A percentile compares a stretch with the other conserved stretches of the same genome.
Conservation (phyloP, 2,113 vertebrate species). For the Ochotona princeps region DNA sequence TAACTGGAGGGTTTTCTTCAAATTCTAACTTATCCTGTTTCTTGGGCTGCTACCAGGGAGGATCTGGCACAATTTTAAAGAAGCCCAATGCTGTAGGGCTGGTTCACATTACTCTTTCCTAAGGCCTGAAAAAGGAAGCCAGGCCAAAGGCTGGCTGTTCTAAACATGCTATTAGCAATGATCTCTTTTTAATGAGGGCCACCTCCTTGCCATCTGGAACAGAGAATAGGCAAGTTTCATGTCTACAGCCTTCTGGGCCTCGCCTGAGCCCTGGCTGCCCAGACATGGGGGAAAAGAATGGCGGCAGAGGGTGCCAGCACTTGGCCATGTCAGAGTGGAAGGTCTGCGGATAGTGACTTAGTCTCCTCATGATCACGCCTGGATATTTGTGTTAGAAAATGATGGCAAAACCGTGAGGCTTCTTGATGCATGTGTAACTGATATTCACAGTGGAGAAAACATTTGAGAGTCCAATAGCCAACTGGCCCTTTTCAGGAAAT, state of each 20-base stretch:
- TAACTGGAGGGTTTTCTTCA: background rate
- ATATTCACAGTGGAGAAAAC: conserved; percentile 63
- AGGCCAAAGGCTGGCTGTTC: conserved; percentile 43
- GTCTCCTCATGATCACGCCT: background rate
- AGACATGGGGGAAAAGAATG: background rate
- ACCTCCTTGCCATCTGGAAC: conserved; percentile 63
- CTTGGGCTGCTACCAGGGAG: background rate
- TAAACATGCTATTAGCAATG: conserved; percentile 64
- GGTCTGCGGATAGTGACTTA: background rate
- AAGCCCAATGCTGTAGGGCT: background rate
- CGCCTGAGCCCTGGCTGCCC: background rate
- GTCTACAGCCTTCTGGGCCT: background rate
- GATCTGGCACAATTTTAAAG: conserved; percentile 49
- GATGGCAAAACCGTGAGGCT: conserved; percentile 38
- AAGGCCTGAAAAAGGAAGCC: conserved; percentile 30
- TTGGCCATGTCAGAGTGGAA: background rate
- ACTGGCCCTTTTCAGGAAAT: background rate
- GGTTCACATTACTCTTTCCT: conserved; percentile 47
- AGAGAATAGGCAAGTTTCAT: background rate
- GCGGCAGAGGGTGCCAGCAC: background rate
- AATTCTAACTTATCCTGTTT: background rate
- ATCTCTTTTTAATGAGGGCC: conserved; percentile 75
- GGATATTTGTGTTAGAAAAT: background rate
- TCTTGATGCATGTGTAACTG: conserved; percentile 48
- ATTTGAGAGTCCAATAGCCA: conserved; percentile 22